phyloP scores from a whole-genome alignment of 2,113 vertebrate genomes.

The Microtus richardsoni region DNA sequence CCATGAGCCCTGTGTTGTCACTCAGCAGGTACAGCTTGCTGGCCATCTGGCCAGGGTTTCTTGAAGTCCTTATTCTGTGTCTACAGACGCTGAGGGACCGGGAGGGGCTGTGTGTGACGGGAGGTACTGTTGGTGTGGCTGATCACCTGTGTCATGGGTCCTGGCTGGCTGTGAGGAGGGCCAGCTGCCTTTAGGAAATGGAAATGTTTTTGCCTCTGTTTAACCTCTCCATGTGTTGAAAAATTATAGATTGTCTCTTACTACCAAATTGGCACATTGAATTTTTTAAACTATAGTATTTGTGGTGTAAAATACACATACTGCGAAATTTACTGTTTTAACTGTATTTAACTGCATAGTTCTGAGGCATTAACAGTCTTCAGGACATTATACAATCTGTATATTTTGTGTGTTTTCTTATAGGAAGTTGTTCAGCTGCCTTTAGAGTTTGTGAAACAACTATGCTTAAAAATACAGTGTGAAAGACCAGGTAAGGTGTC shows the following conservation, averaged over 20 bases:
- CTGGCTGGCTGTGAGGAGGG: background rate
- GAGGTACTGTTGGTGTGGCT: background rate
- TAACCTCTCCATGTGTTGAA: background rate
- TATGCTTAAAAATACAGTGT: conserved; percentile 96
- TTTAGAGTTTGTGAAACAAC: conserved; percentile 95
- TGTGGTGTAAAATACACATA: background rate
- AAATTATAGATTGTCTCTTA: background rate
- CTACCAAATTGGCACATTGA: background rate
- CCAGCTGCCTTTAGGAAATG: background rate
- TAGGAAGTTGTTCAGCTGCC: conserved; percentile 97
- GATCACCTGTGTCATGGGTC: background rate
- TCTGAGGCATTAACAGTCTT: background rate
- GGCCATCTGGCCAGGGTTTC: background rate
- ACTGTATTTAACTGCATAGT: background rate
- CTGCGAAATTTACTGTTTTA: background rate
- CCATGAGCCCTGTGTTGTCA: background rate
- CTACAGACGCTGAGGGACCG: background rate
- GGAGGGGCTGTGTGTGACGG: background rate
- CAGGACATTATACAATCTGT: background rate
- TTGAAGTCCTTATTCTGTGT: background rate
- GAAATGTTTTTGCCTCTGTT: background rate
- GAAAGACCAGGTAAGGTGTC: conserved; percentile 93
- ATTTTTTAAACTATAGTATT: background rate
- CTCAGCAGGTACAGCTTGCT: background rate
- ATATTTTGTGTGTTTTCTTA: conserved; percentile 58